These are phyloP conservation scores for Larimichthys polyactis DNA, from an alignment of 2,113 vertebrate genomes.

Conservation along the genomic window DNA sequence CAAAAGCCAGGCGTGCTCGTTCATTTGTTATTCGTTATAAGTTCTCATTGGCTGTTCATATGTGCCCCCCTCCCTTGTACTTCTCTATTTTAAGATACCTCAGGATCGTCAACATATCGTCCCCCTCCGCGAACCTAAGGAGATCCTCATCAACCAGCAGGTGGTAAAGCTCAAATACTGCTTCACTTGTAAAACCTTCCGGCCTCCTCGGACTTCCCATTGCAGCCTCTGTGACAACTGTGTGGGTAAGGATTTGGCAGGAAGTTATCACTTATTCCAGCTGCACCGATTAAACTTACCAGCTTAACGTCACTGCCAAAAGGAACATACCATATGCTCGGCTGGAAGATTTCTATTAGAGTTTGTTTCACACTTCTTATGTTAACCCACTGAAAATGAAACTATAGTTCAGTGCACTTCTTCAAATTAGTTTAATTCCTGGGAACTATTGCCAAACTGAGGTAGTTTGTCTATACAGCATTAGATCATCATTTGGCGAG, in stretches of 20 bases:
- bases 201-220: constrained; percentile 95
- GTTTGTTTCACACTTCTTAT: neutral
- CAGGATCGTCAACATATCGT: constrained; percentile 92
- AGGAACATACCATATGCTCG: neutral
- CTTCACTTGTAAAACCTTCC: constrained; percentile 98
- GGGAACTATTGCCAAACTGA: neutral
- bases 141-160: constrained; percentile 94
- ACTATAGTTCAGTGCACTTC: too few species aligned
- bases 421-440: neutral
- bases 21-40: too few species aligned
- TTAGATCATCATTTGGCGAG: constrained; percentile 8
- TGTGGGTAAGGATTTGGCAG: constrained; percentile 86
- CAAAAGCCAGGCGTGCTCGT: neutral
- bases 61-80: constrained; percentile 2
- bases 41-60: neutral
- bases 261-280: neutral
- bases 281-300: neutral
- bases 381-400: neutral
- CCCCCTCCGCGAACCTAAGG: constrained; percentile 93
- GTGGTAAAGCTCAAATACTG: constrained; percentile 97
- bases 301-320: neutral
- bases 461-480: neutral
- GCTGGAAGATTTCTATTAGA: neutral
- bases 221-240: constrained; percentile 98
- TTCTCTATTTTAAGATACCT: constrained; percentile 86